Evolutionary conservation across 2,113 vertebrate genomes (phyloP).

Genomic region (Nannospalax galili): DNA sequence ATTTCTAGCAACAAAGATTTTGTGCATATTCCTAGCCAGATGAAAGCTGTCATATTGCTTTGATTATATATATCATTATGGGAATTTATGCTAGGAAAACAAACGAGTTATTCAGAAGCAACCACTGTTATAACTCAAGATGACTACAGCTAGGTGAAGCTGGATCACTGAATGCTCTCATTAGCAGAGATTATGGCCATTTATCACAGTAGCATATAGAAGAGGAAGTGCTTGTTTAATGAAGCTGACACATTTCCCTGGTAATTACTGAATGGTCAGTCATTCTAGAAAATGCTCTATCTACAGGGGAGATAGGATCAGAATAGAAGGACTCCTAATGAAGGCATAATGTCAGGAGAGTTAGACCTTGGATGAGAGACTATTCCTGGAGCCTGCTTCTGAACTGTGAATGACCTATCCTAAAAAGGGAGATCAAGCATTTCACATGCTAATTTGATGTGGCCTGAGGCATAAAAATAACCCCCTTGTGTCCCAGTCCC

Average conservation of each 20-base stretch:
- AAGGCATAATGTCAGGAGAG: background rate
- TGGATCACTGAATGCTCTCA: background rate
- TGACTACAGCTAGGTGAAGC: background rate
- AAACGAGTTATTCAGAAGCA: background rate
- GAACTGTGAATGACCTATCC: background rate
- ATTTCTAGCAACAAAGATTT: background rate
- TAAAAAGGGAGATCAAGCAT: background rate
- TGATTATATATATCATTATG: background rate
- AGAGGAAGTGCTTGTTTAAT: background rate
- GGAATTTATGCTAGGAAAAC: background rate
- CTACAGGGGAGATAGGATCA: background rate
- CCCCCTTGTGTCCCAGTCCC: background rate
- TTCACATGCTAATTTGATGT: background rate
- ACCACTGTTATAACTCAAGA: background rate
- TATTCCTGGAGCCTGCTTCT: background rate
- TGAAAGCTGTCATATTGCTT: background rate
- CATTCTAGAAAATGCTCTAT: rapidly evolving
- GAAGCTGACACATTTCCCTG: background rate
- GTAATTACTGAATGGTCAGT: background rate
- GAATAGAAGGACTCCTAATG: background rate
- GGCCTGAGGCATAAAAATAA: background rate
- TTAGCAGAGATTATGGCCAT: background rate
- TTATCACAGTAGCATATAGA: background rate
- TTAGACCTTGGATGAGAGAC: too few relatives aligned
- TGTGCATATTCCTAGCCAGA: background rate